These are phyloP conservation scores for Drosophila ercepeae DNA, from an alignment of 1,140 invertebrate species.

Conservation along the genomic window DNA sequence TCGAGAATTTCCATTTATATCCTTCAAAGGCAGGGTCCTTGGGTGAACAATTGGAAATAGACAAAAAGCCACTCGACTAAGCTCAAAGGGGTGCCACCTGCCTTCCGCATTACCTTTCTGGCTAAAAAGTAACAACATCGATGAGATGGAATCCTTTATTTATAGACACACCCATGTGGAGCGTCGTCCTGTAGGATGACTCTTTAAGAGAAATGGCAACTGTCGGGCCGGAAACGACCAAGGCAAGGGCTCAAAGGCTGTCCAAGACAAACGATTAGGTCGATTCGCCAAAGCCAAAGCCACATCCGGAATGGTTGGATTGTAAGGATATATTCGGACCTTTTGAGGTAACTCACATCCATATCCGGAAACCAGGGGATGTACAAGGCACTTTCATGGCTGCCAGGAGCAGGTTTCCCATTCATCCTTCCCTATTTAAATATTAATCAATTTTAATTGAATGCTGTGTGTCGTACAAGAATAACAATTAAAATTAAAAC, in stretches of 20 bases:
- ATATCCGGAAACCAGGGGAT: neutral
- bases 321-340: neutral
- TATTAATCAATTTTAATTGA: neutral
- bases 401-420: too few species aligned
- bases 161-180: slow-evolving; percentile 1
- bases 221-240: slow-evolving; percentile 13
- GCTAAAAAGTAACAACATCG: slow-evolving; percentile 6
- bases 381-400: too few species aligned
- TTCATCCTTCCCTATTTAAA: neutral
- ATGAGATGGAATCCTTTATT: neutral
- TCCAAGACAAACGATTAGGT: neutral
- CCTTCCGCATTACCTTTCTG: neutral
- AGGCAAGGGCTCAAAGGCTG: neutral
- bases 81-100: neutral
- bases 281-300: neutral
- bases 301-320: neutral
- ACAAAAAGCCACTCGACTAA: neutral
- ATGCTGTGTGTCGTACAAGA: neutral
- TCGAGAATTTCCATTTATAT: neutral
- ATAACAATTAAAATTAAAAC: neutral
- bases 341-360: neutral
- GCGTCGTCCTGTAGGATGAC: too few species aligned
- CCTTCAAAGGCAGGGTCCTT: neutral
- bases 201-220: neutral
- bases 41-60: neutral